Base-by-base conservation (phyloP, 2,113 vertebrate species). In the Chamaetylas fuelleborni region DNA sequence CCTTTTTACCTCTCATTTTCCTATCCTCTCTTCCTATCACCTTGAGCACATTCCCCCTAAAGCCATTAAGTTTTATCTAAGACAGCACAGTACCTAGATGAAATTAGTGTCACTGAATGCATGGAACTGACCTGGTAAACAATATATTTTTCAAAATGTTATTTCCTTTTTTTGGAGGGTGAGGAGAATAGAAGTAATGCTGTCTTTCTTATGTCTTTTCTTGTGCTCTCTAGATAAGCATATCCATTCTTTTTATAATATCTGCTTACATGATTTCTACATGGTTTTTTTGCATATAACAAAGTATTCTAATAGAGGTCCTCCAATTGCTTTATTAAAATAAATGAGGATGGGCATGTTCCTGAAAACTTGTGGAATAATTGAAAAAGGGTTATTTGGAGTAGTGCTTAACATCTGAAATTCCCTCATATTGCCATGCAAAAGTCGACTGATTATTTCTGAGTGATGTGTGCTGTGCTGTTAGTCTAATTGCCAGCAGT, bases 391-490 rank as follows among this genome's bases (percentile, higher is more conserved):
- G 25, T 50, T 81, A 8, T 51, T 81, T 62, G 36, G 43, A 93
- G 76, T 53, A 92, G 33, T 43, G 56, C 51, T 88, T 78, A 93
- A 81, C 40, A 67, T 71, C 65, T 1, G 4, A 78, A 80, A 38
- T 60, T 40, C 71, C 28, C 70, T 66, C 31, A 36, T 56, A 60
- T 42, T 81, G 25, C 74, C n/a, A 43, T 81, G 88, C 26, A 93
- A 82, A 82, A 77, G 61, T 82, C 86, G 86, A 54, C 50, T 93
- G 89, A 90, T 95, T 96, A 88, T 94, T 93, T 97, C 86, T 86
- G 45, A 95, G 82, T 93, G 90, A 94, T 92, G 67, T 48, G 86
- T 86, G 69, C 76, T 93, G 36, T 60, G 42, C 61, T 79, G 62
- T 86, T 76, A 89, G 38, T 82, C 86, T 96, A 95, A 93, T 92